Evolutionary conservation across 2,888 invertebrate species (phyloP).

Genomic region (Strigamia transsilvanica): DNA sequence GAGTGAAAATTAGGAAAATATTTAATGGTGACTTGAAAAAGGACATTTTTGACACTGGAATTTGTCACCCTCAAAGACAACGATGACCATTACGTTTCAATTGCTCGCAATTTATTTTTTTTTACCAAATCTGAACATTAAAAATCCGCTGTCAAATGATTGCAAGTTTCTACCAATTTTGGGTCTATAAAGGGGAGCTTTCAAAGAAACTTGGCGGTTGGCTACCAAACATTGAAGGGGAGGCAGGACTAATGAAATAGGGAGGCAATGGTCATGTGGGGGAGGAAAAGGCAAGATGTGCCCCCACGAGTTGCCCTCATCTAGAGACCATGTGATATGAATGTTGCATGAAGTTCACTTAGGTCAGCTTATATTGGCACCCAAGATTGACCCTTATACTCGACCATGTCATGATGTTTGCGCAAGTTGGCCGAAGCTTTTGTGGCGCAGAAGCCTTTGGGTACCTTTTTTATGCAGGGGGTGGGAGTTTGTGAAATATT

Average conservation of each 20-base stretch:
- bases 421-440: not conserved
- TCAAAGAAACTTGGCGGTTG: slow-evolving; percentile 9
- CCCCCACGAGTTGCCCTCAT: slow-evolving; percentile 36
- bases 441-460: slow-evolving; percentile 19
- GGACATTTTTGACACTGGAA: not conserved
- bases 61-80: not conserved
- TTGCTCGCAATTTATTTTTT: too few species aligned
- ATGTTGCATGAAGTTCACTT: slow-evolving; percentile 48
- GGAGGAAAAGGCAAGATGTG: slow-evolving; percentile 33
- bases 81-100: too few species aligned
- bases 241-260: slow-evolving; percentile 46
- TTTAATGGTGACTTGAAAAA: not conserved
- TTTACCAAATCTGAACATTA: not conserved
- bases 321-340: slow-evolving; percentile 41
- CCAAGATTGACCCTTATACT: slow-evolving; percentile 40
- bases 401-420: slow-evolving; percentile 35
- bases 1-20: not conserved
- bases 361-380: slow-evolving; percentile 43
- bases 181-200: slow-evolving; percentile 25
- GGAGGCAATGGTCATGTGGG: slow-evolving; percentile 1
- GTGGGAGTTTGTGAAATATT: not conserved
- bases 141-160: not conserved
- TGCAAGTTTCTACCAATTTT: slow-evolving; percentile 14
- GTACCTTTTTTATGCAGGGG: not conserved
- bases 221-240: slow-evolving; percentile 47